phyloP scores from a whole-genome alignment of 2,888 invertebrate species.

The Operophtera brumata region DNA sequence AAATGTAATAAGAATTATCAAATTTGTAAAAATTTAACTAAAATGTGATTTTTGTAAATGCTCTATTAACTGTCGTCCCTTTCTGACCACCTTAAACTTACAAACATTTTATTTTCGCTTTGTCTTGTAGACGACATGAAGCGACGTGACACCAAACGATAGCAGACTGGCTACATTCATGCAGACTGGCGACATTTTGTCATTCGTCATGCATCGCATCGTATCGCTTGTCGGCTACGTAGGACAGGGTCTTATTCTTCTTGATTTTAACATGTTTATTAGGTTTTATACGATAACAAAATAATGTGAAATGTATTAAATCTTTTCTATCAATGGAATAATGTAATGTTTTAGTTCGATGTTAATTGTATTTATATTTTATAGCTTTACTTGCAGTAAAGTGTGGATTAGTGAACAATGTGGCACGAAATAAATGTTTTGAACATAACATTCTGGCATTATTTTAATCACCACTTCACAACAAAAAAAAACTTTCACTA shows the following conservation, averaged over 20 bases:
- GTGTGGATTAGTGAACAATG: conserved; percentile 52
- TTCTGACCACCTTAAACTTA: conserved; percentile 49
- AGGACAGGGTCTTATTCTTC: background rate
- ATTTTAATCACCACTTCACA: background rate
- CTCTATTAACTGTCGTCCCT: conserved; percentile 59
- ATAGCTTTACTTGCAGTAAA: conserved; percentile 52
- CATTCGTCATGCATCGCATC: too few species aligned
- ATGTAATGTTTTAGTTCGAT: conserved; percentile 44
- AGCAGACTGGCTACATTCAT: too few species aligned
- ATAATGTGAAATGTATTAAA: conserved; percentile 14
- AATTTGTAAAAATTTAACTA: conserved; percentile 58
- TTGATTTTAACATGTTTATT: background rate
- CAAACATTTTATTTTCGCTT: conserved; percentile 29
- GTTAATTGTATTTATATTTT: conserved; percentile 43
- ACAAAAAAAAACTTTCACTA: too few species aligned
- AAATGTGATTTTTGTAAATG: conserved; percentile 65
- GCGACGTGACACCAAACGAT: background rate
- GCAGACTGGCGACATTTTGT: too few species aligned
- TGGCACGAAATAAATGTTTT: conserved; percentile 70
- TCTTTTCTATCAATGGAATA: conserved; percentile 27
- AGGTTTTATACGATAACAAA: background rate
- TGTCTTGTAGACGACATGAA: background rate
- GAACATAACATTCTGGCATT: conserved; percentile 41
- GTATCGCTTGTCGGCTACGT: background rate
- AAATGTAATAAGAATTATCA: conserved; percentile 61